A percentile compares a stretch with the other conserved stretches of the same genome.
Conservation (phyloP, 2,888 invertebrate genomes). For the Dione juno region DNA sequence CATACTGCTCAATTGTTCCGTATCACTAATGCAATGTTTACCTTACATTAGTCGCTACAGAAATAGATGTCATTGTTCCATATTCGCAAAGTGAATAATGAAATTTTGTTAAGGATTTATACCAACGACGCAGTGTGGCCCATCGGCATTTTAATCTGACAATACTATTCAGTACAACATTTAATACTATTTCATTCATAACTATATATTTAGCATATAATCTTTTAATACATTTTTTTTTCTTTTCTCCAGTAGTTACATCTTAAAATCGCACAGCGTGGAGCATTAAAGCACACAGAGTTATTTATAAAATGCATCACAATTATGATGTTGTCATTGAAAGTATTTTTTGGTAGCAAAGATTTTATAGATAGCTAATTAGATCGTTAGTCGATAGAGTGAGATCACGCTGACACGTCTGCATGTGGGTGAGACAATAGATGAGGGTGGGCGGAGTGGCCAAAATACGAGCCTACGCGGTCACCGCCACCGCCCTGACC, state of each 20-base stretch:
- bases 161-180: constrained; percentile 51
- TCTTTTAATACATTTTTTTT: constrained; percentile 14
- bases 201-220: constrained; percentile 1
- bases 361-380: constrained; percentile 55
- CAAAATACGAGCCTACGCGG: constrained; percentile 75
- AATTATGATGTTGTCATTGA: constrained; percentile 37
- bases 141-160: constrained; percentile 58
- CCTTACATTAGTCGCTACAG: constrained; percentile 68
- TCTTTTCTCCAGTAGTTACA: neutral
- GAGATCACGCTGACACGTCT: constrained; percentile 69
- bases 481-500: constrained; percentile 39
- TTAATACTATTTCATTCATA: constrained; percentile 8
- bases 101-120: constrained; percentile 56
- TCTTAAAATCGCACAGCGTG: neutral
- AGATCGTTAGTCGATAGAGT: constrained; percentile 59
- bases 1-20: constrained; percentile 68
- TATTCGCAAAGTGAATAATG: constrained; percentile 57
- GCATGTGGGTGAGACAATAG: constrained; percentile 75
- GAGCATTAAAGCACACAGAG: neutral
- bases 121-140: constrained; percentile 50
- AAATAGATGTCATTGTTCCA: constrained; percentile 66
- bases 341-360: constrained; percentile 38
- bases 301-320: neutral
- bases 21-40: constrained; percentile 73
- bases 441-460: constrained; percentile 65